Conservation (phyloP, 2,888 invertebrate species). For the Clunio marinus region DNA sequence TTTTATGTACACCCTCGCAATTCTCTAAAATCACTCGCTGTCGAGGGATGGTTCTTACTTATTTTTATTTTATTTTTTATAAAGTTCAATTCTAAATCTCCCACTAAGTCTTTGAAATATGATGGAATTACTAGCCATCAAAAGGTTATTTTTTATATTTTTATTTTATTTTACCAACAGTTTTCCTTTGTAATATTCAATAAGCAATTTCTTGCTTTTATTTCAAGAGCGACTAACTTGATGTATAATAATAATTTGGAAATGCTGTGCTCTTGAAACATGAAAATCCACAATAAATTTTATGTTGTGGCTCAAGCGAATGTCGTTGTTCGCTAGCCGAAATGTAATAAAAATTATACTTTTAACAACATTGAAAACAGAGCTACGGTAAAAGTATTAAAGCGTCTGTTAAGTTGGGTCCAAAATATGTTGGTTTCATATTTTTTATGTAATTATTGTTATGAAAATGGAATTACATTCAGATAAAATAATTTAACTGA, state of each 20-base stretch:
- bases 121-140: conserved; percentile 8
- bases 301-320: not conserved
- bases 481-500: not conserved
- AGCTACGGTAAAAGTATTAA: not conserved
- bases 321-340: not conserved
- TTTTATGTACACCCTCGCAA: conserved; percentile 1
- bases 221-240: not conserved
- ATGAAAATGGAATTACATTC: conserved; percentile 12
- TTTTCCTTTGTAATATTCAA: not conserved
- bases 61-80: not conserved
- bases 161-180: no score
- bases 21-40: no score
- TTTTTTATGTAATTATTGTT: conserved; percentile 21
- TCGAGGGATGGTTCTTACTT: no score
- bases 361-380: not conserved
- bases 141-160: not conserved
- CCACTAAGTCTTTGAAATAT: conserved; percentile 15
- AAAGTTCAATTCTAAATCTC: conserved; percentile 7
- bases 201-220: conserved; percentile 1
- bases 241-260: not conserved
- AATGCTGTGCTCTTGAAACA: conserved; percentile 8
- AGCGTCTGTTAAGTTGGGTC: not conserved
- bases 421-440: not conserved
- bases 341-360: not conserved
- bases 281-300: conserved; percentile 15